Percentiles rank a stretch among this genome's conserved stretches.
Conservation (phyloP, 2,113 vertebrate genomes). For the Chloroceryle aenea region DNA sequence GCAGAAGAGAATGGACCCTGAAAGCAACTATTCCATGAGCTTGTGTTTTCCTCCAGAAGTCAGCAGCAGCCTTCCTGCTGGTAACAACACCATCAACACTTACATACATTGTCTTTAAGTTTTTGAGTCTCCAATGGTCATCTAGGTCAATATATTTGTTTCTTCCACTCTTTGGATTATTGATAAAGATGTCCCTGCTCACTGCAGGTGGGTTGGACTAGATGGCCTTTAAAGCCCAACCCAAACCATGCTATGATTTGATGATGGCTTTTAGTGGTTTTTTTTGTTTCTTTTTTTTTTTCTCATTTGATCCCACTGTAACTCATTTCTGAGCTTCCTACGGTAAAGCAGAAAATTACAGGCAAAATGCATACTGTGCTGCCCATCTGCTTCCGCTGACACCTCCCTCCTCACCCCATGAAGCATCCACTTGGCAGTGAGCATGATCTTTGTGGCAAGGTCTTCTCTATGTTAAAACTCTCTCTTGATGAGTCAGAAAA, state of each 20-base stretch:
- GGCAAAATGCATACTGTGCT: not conserved
- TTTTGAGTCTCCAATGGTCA: not conserved
- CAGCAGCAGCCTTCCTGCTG: not conserved
- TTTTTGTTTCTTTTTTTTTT: too few species aligned
- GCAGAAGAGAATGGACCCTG: not conserved
- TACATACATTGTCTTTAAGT: not conserved
- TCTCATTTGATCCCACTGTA: not conserved
- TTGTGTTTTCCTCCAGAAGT: not conserved
- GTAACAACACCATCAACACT: not conserved
- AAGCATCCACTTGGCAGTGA: rapidly evolving
- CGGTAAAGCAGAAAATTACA: not conserved
- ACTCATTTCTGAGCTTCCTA: not conserved
- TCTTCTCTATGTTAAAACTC: not conserved
- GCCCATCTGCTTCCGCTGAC: constrained; percentile 13
- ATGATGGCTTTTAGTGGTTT: not conserved
- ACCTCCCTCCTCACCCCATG: not conserved
- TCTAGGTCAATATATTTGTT: not conserved
- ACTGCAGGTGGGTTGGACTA: not conserved
- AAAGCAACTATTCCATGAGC: not conserved
- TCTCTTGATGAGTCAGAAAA: not conserved
- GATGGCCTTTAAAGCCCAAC: not conserved
- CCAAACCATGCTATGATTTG: not conserved
- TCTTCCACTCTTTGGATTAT: not conserved
- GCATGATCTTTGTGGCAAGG: not conserved
- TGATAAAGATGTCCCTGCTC: not conserved